Evolutionary conservation across 2,113 vertebrate species (phyloP).

Genomic region (Motacilla alba): DNA sequence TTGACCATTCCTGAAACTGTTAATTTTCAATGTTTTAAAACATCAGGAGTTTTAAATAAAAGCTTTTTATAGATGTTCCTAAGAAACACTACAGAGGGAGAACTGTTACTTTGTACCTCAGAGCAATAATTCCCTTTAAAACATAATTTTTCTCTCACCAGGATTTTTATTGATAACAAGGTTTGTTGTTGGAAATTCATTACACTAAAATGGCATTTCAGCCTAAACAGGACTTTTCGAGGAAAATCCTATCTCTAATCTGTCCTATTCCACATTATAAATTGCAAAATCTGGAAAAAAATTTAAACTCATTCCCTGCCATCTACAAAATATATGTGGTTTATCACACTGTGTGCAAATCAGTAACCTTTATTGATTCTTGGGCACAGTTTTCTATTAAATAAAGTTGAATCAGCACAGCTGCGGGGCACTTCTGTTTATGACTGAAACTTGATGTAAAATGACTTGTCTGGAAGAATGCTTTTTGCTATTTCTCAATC

Average conservation of each 20-base stretch:
- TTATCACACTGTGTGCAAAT: neutral
- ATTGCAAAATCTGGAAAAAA: neutral
- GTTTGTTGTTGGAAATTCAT: neutral
- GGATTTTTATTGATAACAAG: neutral
- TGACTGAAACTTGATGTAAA: slow-evolving; percentile 49
- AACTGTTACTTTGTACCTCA: neutral
- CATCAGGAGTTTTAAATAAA: neutral
- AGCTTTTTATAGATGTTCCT: neutral
- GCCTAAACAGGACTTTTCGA: neutral
- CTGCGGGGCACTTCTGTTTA: neutral
- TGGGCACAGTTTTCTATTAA: neutral
- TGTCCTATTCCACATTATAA: neutral
- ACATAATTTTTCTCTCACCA: neutral
- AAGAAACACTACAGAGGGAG: neutral
- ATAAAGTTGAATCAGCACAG: slow-evolving; percentile 31
- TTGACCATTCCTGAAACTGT: neutral
- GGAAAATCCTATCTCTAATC: neutral
- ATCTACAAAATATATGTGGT: neutral
- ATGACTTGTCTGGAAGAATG: slow-evolving; percentile 30
- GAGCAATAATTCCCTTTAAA: neutral
- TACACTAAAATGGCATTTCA: neutral
- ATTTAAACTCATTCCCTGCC: neutral
- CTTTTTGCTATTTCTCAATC: slow-evolving; percentile 13
- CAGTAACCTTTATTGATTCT: slow-evolving; percentile 44
- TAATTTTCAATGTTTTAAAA: neutral